Evolutionary conservation across 1,140 invertebrate genomes (phyloP), one percentile per base, ranked within the genome.

Genomic region (Caligus rogercresseyi): DNA sequence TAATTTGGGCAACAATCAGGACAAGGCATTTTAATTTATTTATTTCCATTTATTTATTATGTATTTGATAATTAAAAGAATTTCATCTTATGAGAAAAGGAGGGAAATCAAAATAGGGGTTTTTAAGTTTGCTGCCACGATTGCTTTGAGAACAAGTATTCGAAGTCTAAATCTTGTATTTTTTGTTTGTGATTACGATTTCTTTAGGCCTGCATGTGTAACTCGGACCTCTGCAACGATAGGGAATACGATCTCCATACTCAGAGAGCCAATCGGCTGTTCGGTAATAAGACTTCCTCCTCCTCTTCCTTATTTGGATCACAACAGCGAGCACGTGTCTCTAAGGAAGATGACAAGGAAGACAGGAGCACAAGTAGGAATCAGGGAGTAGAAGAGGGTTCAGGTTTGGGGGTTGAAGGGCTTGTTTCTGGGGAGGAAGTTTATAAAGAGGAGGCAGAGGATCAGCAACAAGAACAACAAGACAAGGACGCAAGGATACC

Each of bases 201-300:
- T 18, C 20, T 21, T 56, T 56, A 62, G 60, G 51, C 20, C 19
- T 63, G 61, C 23, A 58, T 63, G 52, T 63, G 61, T 25, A 53
- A 52, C 20, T 18, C 52, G 13, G 61, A 63, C 52, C 16, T 58
- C 1, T 63, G 61, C 25, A 63, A 63, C 52, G 60, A 54, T 52
- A 54, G n/a, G 31, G 60, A 62, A 18, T 62, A 55, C 31, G 25
- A 63, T 51, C 14, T 63, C 19, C 24, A 63, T 25, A 21, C 19
- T 7, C 43, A 59, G 20, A 25, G 57, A 43, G 57, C 57, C 11
- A 54, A 54, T 54, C 21, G n/a, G 16, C 53, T 54, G 11, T 54
- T 54, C 21, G 4, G 53, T 11, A 43, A 43, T 43, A 7, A 43
- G n/a, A 43, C 31, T 7, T 7, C 7, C 31, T 43, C 31, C 7